Conservation (phyloP, 2,113 vertebrate species). For the Antechinus flavipes region DNA sequence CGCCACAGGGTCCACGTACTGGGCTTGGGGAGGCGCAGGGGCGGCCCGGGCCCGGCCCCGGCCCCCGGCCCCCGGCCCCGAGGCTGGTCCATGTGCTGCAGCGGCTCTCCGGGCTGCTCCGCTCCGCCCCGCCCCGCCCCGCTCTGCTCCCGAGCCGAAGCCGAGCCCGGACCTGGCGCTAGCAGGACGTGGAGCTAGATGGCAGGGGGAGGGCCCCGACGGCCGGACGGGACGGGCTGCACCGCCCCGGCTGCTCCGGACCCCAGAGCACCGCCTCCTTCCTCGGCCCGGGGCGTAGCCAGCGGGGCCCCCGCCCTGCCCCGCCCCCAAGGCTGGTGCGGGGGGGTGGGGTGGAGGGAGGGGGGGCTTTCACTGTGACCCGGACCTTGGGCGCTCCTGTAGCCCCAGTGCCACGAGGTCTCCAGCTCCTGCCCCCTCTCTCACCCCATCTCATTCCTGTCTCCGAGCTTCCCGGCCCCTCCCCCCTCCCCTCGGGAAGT, state of each 20-base stretch:
- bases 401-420: not conserved
- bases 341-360: too few relatives aligned
- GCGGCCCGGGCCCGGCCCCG: not conserved
- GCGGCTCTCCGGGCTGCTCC: not conserved
- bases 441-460: not conserved
- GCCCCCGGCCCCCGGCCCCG: not conserved
- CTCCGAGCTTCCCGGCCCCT: not conserved
- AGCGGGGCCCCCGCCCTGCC: not conserved
- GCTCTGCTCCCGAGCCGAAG: not conserved
- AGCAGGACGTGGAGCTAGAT: not conserved
- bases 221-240: not conserved
- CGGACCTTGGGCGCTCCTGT: too few relatives aligned
- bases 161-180: not conserved
- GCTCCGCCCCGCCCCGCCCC: not conserved
- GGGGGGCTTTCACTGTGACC: not conserved
- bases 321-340: not conserved
- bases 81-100: not conserved
- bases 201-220: not conserved
- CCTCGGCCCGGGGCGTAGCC: not conserved
- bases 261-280: not conserved
- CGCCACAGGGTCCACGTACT: not conserved
- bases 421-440: not conserved
- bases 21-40: not conserved
- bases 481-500: not conserved
- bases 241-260: not conserved